These are phyloP conservation scores for Tortricodes alternella DNA, from an alignment of 2,888 invertebrate genomes.

Conservation along the genomic window DNA sequence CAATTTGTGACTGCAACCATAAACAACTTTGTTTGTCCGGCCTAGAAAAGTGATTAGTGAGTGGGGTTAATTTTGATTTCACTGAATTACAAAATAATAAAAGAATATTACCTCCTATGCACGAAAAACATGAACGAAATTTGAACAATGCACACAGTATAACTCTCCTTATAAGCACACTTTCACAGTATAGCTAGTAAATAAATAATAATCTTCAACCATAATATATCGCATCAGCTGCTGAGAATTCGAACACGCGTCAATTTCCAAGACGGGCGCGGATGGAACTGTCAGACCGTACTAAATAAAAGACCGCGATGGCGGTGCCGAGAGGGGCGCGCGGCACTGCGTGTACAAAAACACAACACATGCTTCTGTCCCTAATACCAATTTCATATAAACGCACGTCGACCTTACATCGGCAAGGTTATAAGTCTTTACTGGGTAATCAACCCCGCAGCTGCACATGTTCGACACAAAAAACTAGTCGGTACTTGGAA, in stretches of 20 bases:
- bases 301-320: slow-evolving; percentile 53
- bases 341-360: slow-evolving; percentile 59
- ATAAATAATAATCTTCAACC: slow-evolving; percentile 1
- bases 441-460: slow-evolving; percentile 59
- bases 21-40: no score
- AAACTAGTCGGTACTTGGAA: slow-evolving; percentile 36
- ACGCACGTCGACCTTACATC: slow-evolving; percentile 47
- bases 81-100: no score
- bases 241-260: slow-evolving; percentile 51
- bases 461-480: slow-evolving; percentile 51
- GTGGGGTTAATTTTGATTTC: no score
- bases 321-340: slow-evolving; percentile 58
- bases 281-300: slow-evolving; percentile 56
- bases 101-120: slow-evolving; percentile 17
- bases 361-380: slow-evolving; percentile 56
- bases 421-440: slow-evolving; percentile 54
- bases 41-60: no score
- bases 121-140: slow-evolving; percentile 22
- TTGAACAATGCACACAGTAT: slow-evolving; percentile 8
- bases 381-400: slow-evolving; percentile 49
- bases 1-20: no score
- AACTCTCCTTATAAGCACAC: slow-evolving; percentile 28
- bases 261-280: slow-evolving; percentile 57
- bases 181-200: slow-evolving; percentile 14
- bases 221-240: slow-evolving; percentile 35